Conservation (phyloP, 2,797 vertebrate genomes). For the Triplophysa yarkandensis region DNA sequence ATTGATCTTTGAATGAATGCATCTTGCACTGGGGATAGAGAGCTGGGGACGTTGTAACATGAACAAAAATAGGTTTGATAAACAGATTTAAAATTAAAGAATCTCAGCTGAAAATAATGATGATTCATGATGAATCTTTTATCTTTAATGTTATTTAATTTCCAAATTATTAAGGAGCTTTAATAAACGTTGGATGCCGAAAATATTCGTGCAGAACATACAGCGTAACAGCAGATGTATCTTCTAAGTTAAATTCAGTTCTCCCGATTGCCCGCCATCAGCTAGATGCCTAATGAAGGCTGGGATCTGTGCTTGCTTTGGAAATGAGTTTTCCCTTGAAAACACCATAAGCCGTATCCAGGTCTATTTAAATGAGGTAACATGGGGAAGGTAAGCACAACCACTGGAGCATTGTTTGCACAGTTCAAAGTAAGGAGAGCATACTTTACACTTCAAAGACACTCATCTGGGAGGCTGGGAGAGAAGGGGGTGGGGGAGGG, state of each 20-base stretch:
- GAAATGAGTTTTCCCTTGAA: constrained; percentile 83
- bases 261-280: constrained; percentile 71
- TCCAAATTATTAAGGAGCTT: neutral
- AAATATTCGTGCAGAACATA: constrained; percentile 34
- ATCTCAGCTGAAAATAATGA: neutral
- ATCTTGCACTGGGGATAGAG: constrained; percentile 55
- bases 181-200: constrained; percentile 1
- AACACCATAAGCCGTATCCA: constrained; percentile 77
- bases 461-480: constrained; percentile 83
- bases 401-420: constrained; percentile 85
- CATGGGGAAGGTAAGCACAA: constrained; percentile 83
- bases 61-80: neutral
- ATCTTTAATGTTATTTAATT: neutral
- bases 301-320: constrained; percentile 74
- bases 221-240: constrained; percentile 55
- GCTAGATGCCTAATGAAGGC: constrained; percentile 80
- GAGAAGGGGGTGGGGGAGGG: constrained; percentile 68
- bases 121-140: neutral
- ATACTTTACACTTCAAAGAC: constrained; percentile 91
- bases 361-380: constrained; percentile 88
- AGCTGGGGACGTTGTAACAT: neutral
- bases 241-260: constrained; percentile 53
- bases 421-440: constrained; percentile 88
- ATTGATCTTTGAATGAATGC: constrained; percentile 60
- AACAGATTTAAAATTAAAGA: neutral